Conservation (phyloP, 2,113 vertebrate genomes). For the Atractosteus spatula region DNA sequence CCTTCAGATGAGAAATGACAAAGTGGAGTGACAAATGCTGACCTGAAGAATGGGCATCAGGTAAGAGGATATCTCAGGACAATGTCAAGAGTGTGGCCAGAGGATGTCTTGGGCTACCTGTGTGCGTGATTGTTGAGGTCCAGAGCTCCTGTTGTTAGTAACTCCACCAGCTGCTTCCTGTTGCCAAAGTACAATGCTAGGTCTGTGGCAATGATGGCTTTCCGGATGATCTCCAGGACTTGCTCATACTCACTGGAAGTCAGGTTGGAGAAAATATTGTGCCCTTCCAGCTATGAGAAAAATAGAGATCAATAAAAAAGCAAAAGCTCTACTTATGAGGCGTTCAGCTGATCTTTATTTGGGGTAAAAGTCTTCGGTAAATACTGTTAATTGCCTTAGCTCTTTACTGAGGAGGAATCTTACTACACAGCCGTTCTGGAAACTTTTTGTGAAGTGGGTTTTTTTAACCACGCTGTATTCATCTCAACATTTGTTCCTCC, state of each 20-base stretch:
- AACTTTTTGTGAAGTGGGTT: too few relatives aligned
- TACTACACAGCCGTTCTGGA: too few relatives aligned
- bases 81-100: neutral
- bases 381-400: too few relatives aligned
- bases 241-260: conserved; percentile 95
- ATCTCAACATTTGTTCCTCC: too few relatives aligned
- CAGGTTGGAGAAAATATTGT: conserved; percentile 99
- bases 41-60: too few relatives aligned
- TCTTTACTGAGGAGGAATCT: too few relatives aligned
- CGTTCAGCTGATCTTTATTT: conserved; percentile 56
- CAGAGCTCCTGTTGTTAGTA: conserved; percentile 72
- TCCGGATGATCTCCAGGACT: conserved; percentile 96
- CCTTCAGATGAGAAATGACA: too few relatives aligned
- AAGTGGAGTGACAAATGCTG: too few relatives aligned
- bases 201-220: conserved; percentile 98
- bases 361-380: conserved; percentile 21
- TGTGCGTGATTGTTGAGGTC: conserved; percentile 91
- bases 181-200: conserved; percentile 97
- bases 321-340: conserved; percentile 70
- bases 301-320: conserved; percentile 80
- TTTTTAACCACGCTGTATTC: too few relatives aligned
- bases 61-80: too few relatives aligned
- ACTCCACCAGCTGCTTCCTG: conserved; percentile 87
- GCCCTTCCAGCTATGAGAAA: conserved; percentile 96
- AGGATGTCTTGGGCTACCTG: conserved; percentile 62